Base-by-base conservation (phyloP, 2,113 vertebrate genomes). In the Perccottus glenii region DNA sequence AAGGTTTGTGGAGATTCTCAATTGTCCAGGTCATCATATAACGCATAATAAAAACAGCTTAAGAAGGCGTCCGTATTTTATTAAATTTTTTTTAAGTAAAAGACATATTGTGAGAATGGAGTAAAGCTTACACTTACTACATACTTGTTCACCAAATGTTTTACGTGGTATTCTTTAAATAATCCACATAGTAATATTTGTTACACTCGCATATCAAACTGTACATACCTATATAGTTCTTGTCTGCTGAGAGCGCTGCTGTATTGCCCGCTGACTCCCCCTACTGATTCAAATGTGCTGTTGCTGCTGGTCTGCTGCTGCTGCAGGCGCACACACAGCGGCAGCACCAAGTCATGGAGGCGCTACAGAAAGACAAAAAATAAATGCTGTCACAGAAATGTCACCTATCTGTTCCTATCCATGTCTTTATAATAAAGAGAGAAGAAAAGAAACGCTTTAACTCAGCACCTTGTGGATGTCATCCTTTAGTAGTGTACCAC, bases 401-500 rank as follows among this genome's bases (percentile, higher is more conserved):
- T 32, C 11, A 53, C 32, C 33, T 7, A 11, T 11, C 4, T 45
- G 4, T 10, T 45, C 12, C 12, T 45, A 45, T 8, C 10, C 44
- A 7, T 27, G 50, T 11, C 16, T 33, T 33, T 52, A 5, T n/a
- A n/a, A n/a, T n/a, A n/a, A n/a, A 19, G 8, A 11, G 50, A 38
- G 1, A 47, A 33, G 43, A 50, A 49, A 19, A 9, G 63, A 11
- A 2, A 9, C n/a, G n/a, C n/a, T n/a, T n/a, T n/a, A 9, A 11
- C 2, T 9, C 52, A 57, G 7, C 84, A 97, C 96, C 94, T 94
- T 94, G 81, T 97, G 96, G 15, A 92, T 78, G 12, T 95, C 94
- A 10, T 95, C 95, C 78, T 95, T 95, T 48, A 97, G 83, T n/a
- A 97, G 88, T 7, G 93, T 93, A 1, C 96, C 95, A 4, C 93